Percentiles rank a stretch among this genome's conserved stretches.
These are phyloP conservation scores for Hystrix brachyura DNA, from an alignment of 2,113 vertebrate species.

Conservation along the genomic window DNA sequence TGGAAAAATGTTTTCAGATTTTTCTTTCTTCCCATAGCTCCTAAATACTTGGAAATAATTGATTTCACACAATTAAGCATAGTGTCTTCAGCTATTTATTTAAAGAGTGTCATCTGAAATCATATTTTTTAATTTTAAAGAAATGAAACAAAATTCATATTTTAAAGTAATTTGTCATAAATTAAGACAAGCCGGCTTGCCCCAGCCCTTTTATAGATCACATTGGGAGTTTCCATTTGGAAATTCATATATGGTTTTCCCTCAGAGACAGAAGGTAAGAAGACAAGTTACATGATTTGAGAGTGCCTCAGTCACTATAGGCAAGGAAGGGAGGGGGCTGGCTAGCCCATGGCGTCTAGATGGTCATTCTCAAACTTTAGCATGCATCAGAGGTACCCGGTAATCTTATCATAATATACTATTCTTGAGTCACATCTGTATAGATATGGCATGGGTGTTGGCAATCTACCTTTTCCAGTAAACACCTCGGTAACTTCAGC, in stretches of 20 bases:
- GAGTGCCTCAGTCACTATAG: not conserved
- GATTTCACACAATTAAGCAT: conserved; percentile 75
- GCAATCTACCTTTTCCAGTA: not conserved
- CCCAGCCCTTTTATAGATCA: not conserved
- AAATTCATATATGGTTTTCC: conserved; percentile 39
- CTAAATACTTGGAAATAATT: conserved; percentile 81
- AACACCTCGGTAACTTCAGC: not conserved
- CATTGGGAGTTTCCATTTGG: conserved; percentile 54
- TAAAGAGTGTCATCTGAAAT: conserved; percentile 70
- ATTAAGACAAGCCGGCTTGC: conserved; percentile 61
- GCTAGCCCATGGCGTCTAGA: not conserved
- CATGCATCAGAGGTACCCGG: not conserved
- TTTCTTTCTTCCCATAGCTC: conserved; percentile 79
- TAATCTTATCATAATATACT: not conserved
- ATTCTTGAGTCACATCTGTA: not conserved
- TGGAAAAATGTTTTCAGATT: conserved; percentile 78
- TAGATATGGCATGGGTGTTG: not conserved
- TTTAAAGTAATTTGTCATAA: conserved; percentile 64
- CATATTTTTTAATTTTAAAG: conserved; percentile 75
- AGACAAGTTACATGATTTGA: not conserved
- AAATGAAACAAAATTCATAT: conserved; percentile 79
- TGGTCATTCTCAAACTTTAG: not conserved
- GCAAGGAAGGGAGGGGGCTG: not conserved
- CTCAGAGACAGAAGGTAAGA: conserved; percentile 21
- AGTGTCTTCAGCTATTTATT: conserved; percentile 65